Percentiles rank a stretch among this genome's conserved stretches.
phyloP scores from a whole-genome alignment of 2,888 invertebrate genomes.

The Meiosimyza platycephala region DNA sequence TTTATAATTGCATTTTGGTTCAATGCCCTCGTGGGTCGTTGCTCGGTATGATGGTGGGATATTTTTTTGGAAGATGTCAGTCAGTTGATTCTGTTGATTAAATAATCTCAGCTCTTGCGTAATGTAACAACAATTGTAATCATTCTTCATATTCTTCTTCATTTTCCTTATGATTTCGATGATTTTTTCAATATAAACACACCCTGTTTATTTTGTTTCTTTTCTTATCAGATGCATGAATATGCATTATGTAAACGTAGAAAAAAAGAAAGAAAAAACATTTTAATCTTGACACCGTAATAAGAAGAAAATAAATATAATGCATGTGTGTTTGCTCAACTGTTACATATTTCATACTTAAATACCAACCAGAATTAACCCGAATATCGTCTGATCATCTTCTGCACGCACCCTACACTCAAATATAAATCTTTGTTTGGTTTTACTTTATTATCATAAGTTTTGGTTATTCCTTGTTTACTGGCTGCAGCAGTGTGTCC shows the following conservation, averaged over 20 bases:
- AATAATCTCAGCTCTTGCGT: conserved; percentile 22
- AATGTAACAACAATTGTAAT: conserved; percentile 28
- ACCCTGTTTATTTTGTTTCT: no score
- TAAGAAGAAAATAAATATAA: neutral
- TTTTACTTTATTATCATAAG: conserved; percentile 22
- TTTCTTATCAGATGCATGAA: conserved; percentile 23
- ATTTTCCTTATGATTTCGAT: neutral
- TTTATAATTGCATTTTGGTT: conserved; percentile 15
- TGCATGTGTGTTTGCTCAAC: neutral
- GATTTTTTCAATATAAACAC: no score
- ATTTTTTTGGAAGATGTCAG: conserved; percentile 15
- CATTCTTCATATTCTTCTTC: neutral
- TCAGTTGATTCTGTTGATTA: conserved; percentile 23
- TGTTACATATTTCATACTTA: conserved; percentile 5
- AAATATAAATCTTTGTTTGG: conserved; percentile 26
- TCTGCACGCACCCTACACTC: neutral
- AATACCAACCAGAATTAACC: neutral
- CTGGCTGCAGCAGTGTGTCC: no score
- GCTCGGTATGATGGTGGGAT: neutral
- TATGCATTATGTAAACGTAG: neutral
- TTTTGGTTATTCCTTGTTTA: conserved; percentile 2
- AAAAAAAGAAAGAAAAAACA: conserved; percentile 11
- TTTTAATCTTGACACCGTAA: conserved; percentile 16
- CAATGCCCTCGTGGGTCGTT: neutral
- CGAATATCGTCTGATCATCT: neutral